phyloP scores from a whole-genome alignment of 1,140 invertebrate species.

The Papilio helenus region DNA sequence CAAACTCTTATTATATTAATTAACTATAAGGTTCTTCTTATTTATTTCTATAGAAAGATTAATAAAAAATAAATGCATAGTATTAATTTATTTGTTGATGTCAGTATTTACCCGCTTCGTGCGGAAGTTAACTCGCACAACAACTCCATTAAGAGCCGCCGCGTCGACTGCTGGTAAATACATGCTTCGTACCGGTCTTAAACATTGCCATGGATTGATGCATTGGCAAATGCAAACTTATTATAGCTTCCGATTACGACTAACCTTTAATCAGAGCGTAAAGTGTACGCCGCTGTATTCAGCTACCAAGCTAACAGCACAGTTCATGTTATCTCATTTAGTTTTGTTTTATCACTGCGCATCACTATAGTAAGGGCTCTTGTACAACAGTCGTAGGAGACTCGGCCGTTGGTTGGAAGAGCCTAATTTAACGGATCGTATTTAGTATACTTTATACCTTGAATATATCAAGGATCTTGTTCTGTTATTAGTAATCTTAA shows the following conservation, averaged over 20 bases:
- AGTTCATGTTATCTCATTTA: background rate
- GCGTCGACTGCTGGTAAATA: constrained; percentile 20
- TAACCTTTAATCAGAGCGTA: constrained; percentile 45
- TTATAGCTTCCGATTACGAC: constrained; percentile 49
- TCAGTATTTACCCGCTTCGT: background rate
- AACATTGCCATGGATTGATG: constrained; percentile 24
- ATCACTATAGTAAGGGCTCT: background rate
- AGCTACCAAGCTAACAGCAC: background rate
- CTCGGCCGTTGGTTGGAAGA: too few relatives aligned
- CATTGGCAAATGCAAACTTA: constrained; percentile 45
- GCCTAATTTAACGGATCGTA: too few relatives aligned
- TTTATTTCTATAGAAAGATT: constrained; percentile 16
- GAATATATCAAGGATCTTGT: too few relatives aligned
- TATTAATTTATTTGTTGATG: constrained; percentile 31
- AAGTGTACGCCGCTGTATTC: constrained; percentile 17
- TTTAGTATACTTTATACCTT: too few relatives aligned
- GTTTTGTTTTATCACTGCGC: background rate
- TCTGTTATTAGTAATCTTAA: too few relatives aligned
- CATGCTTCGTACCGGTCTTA: constrained; percentile 21
- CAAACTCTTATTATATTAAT: background rate
- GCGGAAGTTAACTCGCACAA: constrained; percentile 27
- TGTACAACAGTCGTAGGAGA: background rate
- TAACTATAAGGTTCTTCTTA: background rate
- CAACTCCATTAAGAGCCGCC: constrained; percentile 31
- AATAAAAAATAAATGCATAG: background rate